These are phyloP conservation scores for Apodemus speciosus DNA, from an alignment of 2,113 vertebrate genomes.

Conservation along the genomic window DNA sequence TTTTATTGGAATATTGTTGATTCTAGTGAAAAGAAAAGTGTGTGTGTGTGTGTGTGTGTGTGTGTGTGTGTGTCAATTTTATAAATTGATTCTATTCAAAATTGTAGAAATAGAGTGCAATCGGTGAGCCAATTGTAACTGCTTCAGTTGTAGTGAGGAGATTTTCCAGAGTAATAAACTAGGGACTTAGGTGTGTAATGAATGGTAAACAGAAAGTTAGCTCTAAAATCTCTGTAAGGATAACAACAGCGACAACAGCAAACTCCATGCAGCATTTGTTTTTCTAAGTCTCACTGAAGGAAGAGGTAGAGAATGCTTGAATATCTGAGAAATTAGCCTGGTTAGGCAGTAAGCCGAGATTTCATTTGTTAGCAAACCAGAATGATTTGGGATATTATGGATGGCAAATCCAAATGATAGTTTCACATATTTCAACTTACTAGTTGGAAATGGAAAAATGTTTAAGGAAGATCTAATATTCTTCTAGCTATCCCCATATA, in stretches of 20 bases:
- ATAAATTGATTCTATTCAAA: background rate
- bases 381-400: background rate
- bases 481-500: background rate
- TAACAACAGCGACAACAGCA: background rate
- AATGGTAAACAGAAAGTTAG: background rate
- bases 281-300: background rate
- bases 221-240: background rate
- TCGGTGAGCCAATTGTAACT: background rate
- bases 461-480: background rate
- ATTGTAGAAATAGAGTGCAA: background rate
- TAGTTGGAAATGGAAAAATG: background rate
- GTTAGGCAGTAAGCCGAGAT: background rate
- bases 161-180: background rate
- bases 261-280: background rate
- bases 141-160: background rate
- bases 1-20: background rate
- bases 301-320: background rate
- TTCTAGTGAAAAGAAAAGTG: background rate
- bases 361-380: background rate
- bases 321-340: background rate
- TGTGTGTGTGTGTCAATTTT: background rate
- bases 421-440: background rate
- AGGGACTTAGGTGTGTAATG: background rate
- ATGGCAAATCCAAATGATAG: background rate
- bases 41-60: background rate